Base-by-base conservation (phyloP, 1,140 invertebrate genomes). In the Drosophila repleta region DNA sequence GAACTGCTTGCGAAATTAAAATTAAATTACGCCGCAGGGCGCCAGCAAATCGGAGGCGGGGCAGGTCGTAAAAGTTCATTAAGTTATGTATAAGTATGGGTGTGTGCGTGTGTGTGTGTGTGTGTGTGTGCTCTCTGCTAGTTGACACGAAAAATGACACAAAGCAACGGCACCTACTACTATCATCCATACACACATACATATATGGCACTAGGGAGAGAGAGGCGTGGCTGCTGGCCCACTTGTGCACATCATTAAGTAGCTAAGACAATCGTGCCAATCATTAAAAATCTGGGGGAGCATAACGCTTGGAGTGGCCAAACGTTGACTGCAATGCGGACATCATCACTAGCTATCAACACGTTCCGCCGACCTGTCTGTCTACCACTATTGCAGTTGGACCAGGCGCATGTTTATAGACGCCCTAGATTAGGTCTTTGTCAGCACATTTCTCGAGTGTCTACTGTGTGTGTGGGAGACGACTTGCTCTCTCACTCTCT, bases 381-480 rank as follows among this genome's bases (percentile, higher is more conserved):
- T 4, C 29, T 68, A 66, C 72, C 76, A 83, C 83, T 83, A 88
- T 29, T 84, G 82, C 78, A 74, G 75, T 82, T 82, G 74, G 74
- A 80, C 57, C 43, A 41, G 57, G 70, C 71, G 79, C 76, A 88
- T 88, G 84, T 88, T 88, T 89, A 89, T 89, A 83, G 76, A 83
- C 84, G 83, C 84, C 83, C 84, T 83, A 83, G 84, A 88, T 88
- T 89, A 88, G 79, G 79, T 89, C 83, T 88, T 88, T 88, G 84
- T 88, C 84, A 88, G 84, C 83, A 88, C 24, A 52, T 55, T 79
- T 88, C 88, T 88, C 79, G 68, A 87, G 83, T 87, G 45, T 76
- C 64, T 71, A 49, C 63, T 73, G 60, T 84, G 65, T 73, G 60
- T 84, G 65, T 63, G 64, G 76, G 73, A 39, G 52, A 45, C 29